Evolutionary conservation across 2,888 invertebrate genomes (phyloP).

Genomic region (Ferrisia virgata): DNA sequence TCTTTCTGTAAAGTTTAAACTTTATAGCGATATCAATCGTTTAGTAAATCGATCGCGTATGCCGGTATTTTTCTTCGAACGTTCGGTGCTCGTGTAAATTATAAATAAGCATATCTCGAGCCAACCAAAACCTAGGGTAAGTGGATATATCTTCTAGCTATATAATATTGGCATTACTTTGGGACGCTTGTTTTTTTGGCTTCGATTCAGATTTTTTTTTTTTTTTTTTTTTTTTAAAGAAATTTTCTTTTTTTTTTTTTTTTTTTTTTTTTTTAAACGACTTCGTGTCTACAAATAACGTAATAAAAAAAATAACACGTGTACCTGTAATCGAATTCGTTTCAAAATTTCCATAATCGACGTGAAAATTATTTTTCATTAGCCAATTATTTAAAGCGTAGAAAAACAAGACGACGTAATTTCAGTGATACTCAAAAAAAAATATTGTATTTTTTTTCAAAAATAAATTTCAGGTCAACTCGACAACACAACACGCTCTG

Average conservation of each 20-base stretch:
- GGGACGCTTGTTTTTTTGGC: constrained; percentile 17
- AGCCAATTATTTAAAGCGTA: neutral
- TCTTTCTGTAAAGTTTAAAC: neutral
- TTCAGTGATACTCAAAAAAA: neutral
- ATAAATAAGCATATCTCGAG: neutral
- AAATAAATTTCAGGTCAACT: no score
- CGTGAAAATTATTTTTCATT: neutral
- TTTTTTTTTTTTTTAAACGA: neutral
- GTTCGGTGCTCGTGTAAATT: neutral
- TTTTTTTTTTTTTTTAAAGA: neutral
- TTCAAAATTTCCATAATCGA: neutral
- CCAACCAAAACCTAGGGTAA: neutral
- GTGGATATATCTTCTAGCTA: neutral
- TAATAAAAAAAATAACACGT: no score
- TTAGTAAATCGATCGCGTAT: neutral
- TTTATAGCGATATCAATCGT: neutral
- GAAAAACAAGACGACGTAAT: neutral
- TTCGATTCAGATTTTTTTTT: neutral
- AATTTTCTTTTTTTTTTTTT: no score
- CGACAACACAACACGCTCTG: no score
- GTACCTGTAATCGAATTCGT: no score
- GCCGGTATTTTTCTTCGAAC: neutral
- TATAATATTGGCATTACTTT: no score
- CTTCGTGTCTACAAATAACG: no score
- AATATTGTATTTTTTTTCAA: no score